Base-by-base conservation (phyloP, 2,797 vertebrate genomes). In the Scyliorhinus canicula region DNA sequence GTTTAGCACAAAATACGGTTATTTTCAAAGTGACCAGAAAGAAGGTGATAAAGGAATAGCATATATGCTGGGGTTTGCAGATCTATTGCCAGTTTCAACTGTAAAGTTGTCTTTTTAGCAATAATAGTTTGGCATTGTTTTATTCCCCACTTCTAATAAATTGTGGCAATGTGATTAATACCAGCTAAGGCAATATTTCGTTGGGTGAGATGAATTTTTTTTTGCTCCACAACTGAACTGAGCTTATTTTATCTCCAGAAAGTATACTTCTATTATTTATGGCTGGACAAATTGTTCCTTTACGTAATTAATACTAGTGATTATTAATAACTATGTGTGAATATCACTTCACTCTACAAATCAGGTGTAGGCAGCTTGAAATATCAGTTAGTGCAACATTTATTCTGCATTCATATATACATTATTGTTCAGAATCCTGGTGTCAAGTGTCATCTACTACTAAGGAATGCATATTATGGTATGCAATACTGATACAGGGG, bases 91-190 rank as follows among this genome's bases (percentile, higher is more conserved):
- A 60, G 52, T 57, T 90, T 60, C 55, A 24, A 21, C 5, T 65
- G 88, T 91, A 44, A 91, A 91, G 60, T 9, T 63, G n/a, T 26
- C 19, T 91, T 91, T 91, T 65, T 7, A 60, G 57, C 60, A 91
- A 63, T 65, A 63, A 65, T 91, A n/a, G 21, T 65, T 60, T 91
- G 57, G n/a, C 88, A 91, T 40, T 91, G 57, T 91, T 65, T 91
- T 44, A 91, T 91, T 91, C 26, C 60, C 88, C 57, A 44, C 60
- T 91, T 44, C 57, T 26, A 91, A 91, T 44, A 16, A 65, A 91
- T n/a, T n/a, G n/a, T n/a, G n/a, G n/a, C 55, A 63, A 19, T 8
- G n/a, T 26, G 60, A 91, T 19, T 65, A 26, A 65, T 65, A 63
- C n/a, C n/a, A 91, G 44, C n/a, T 65, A 21, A 91, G n/a, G 88